phyloP scores from a whole-genome alignment of 2,797 vertebrate genomes.

The Lepus townsendii region DNA sequence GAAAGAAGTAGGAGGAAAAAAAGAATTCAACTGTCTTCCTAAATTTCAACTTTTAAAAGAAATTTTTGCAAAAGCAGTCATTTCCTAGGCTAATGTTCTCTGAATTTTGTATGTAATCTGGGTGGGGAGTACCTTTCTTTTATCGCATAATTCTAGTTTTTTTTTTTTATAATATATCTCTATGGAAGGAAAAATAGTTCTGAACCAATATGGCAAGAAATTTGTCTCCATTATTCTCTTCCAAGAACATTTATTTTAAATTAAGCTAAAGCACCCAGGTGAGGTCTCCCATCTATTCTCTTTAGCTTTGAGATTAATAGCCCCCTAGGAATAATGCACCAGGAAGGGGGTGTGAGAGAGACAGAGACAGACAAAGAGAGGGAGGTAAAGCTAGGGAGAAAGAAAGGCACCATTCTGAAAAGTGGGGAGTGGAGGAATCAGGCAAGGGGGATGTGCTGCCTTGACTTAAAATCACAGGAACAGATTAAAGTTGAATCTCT shows the following conservation, averaged over 20 bases:
- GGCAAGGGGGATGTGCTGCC: neutral
- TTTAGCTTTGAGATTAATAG: slow-evolving; percentile 59
- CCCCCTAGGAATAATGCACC: neutral
- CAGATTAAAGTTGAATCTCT: slow-evolving; percentile 1
- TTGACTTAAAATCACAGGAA: neutral
- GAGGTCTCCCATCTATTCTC: slow-evolving; percentile 53
- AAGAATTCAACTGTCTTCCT: slow-evolving; percentile 75
- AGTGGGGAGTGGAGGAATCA: neutral
- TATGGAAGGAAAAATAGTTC: neutral
- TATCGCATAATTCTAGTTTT: slow-evolving; percentile 68
- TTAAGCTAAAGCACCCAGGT: slow-evolving; percentile 52
- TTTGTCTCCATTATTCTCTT: slow-evolving; percentile 63
- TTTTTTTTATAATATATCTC: slow-evolving; percentile 73
- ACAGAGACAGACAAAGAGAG: neutral
- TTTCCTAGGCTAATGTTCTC: slow-evolving; percentile 70
- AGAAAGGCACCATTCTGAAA: neutral
- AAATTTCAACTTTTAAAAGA: slow-evolving; percentile 72
- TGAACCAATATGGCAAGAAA: slow-evolving; percentile 68
- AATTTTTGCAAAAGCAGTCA: slow-evolving; percentile 70
- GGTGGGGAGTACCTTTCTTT: slow-evolving; percentile 55
- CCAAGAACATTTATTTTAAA: slow-evolving; percentile 74
- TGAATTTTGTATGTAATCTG: slow-evolving; percentile 73
- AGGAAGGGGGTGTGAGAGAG: neutral
- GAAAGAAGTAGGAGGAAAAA: slow-evolving; percentile 75
- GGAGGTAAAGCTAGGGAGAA: neutral